Evolutionary conservation across 2,888 invertebrate species (phyloP).

Genomic region (Dione juno): DNA sequence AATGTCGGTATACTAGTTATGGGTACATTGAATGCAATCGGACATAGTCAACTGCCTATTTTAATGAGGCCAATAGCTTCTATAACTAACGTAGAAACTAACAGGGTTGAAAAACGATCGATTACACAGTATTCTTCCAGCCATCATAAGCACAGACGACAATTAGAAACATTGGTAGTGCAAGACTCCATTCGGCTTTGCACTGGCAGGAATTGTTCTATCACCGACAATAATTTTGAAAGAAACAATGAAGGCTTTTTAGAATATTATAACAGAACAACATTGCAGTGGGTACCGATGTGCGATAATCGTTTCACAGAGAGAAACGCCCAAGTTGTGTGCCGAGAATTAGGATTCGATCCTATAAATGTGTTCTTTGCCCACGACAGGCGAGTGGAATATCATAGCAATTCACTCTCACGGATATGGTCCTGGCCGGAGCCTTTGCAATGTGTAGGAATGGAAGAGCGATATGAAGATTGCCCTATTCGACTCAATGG

Average conservation of each 20-base stretch:
- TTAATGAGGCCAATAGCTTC: slow-evolving; percentile 87
- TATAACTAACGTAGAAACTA: slow-evolving; percentile 64
- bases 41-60: slow-evolving; percentile 89
- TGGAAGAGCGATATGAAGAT: slow-evolving; percentile 90
- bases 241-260: slow-evolving; percentile 92
- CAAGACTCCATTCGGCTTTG: slow-evolving; percentile 90
- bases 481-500: slow-evolving; percentile 95
- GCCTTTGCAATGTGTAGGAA: slow-evolving; percentile 92
- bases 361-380: slow-evolving; percentile 94
- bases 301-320: slow-evolving; percentile 98
- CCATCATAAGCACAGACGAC: slow-evolving; percentile 73
- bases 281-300: slow-evolving; percentile 97
- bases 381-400: slow-evolving; percentile 92
- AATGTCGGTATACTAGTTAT: slow-evolving; percentile 98
- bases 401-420: slow-evolving; percentile 93
- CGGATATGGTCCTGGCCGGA: slow-evolving; percentile 98
- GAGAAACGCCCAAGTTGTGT: slow-evolving; percentile 98
- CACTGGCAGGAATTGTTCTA: slow-evolving; percentile 88
- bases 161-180: slow-evolving; percentile 82
- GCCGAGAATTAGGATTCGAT: slow-evolving; percentile 95
- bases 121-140: slow-evolving; percentile 61
- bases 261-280: slow-evolving; percentile 97
- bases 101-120: slow-evolving; percentile 71
- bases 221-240: slow-evolving; percentile 78
- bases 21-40: slow-evolving; percentile 93